Base-by-base conservation (phyloP, 2,113 vertebrate species). In the Harpagus bidentatus region DNA sequence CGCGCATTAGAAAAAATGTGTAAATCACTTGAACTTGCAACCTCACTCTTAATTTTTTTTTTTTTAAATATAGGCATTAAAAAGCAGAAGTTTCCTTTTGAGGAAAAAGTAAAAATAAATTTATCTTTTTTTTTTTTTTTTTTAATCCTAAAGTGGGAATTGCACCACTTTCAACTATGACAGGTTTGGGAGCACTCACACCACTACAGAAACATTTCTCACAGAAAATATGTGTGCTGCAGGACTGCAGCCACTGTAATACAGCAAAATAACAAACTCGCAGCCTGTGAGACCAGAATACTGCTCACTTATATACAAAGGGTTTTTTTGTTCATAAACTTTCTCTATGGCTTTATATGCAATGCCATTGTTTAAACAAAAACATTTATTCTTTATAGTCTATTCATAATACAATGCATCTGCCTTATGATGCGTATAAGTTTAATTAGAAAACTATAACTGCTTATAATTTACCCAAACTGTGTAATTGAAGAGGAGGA, bases 361-460 rank as follows among this genome's bases (percentile, higher is more conserved):
- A 86, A 95, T 76, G 71, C 43, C 81, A 82, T 59, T 94, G 88
- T 89, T 96, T 88, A 96, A 97, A 96, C 69, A 96, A 90, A 97
- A 94, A 70, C 82, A 95, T 67, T 97, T 94, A 63, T 93, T 95
- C 81, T 96, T 96, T 94, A 95, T 78, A 95, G 94, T 59, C 91
- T 94, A 77, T 79, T 95, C 81, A 94, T 88, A 97, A 95, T 58
- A 91, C 88, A 94, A 93, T 92, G 86, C 80, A 92, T 80, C 59
- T 59, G 36, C 82, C 95, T 95, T 96, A 97, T 69, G 95, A 96
- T 86, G 95, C 42, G 1, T 95, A 5, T 82, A 97, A 95, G 95
- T 97, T 98, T 97, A 97, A 97, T 97, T 95, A 97, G 86, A 97
- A 97, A 97, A 96, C 70, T 94, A 0, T 89, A 97, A 93, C 91